Conservation (phyloP, 2,888 invertebrate genomes). For the Phyllotreta striolata region DNA sequence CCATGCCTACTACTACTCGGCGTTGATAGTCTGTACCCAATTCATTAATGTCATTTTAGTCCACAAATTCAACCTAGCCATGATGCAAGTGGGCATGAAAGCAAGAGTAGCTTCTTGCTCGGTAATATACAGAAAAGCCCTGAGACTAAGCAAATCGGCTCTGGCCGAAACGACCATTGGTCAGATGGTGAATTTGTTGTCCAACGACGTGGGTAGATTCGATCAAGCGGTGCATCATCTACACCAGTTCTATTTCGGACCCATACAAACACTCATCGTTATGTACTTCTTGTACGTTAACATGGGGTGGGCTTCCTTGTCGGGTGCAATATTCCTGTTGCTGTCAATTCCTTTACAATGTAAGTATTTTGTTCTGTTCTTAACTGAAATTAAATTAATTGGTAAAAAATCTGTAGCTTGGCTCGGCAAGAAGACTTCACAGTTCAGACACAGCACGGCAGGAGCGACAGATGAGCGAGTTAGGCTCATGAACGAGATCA, state of each 20-base stretch:
- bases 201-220: slow-evolving; percentile 88
- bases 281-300: slow-evolving; percentile 63
- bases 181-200: slow-evolving; percentile 64
- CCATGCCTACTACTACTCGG: slow-evolving; percentile 77
- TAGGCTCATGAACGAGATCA: slow-evolving; percentile 87
- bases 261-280: slow-evolving; percentile 66
- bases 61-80: slow-evolving; percentile 85
- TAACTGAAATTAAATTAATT: neutral
- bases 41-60: slow-evolving; percentile 70
- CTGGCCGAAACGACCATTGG: slow-evolving; percentile 83
- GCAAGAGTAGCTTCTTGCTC: slow-evolving; percentile 63
- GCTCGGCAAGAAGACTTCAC: slow-evolving; percentile 76
- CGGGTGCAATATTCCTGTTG: slow-evolving; percentile 58
- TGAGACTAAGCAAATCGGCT: slow-evolving; percentile 77
- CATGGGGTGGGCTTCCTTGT: slow-evolving; percentile 57
- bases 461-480: slow-evolving; percentile 84
- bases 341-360: slow-evolving; percentile 53
- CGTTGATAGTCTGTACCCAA: slow-evolving; percentile 74
- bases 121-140: slow-evolving; percentile 39
- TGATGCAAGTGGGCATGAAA: slow-evolving; percentile 84
- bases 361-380: slow-evolving; percentile 18
- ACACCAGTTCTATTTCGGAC: slow-evolving; percentile 50
- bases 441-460: slow-evolving; percentile 77
- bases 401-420: slow-evolving; percentile 16
- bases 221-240: slow-evolving; percentile 61